Conservation (phyloP, 2,797 vertebrate species). For the Lithobates pipiens region DNA sequence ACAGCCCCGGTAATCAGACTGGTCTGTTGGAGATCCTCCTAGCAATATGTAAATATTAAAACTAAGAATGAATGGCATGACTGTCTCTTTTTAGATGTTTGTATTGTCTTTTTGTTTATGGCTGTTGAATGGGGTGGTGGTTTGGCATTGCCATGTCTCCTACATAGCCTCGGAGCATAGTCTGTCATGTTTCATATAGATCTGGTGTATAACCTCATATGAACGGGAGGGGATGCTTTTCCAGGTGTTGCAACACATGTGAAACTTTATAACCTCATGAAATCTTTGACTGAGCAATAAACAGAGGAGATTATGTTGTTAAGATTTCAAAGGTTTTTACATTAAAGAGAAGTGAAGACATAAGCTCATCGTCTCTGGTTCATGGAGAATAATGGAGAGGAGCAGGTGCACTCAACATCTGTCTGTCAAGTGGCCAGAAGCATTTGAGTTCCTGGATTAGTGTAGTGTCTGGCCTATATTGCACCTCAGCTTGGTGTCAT, state of each 20-base stretch:
- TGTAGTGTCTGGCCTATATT: too few species aligned
- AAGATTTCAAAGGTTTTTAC: background rate
- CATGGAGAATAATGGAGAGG: background rate
- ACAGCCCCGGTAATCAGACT: conserved; percentile 23
- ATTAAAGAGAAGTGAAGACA: background rate
- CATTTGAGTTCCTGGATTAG: background rate
- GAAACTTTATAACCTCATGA: conserved; percentile 28
- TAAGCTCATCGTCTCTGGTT: background rate
- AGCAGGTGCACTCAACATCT: background rate
- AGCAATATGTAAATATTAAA: background rate
- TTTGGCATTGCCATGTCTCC: background rate
- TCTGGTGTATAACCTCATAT: conserved; percentile 9
- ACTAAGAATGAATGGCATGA: background rate
- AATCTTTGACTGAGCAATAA: background rate
- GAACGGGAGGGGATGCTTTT: conserved; percentile 22
- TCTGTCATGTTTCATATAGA: background rate
- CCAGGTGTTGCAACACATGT: conserved; percentile 23
- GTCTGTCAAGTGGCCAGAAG: too few species aligned
- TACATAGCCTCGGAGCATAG: background rate
- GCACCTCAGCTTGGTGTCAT: too few species aligned
- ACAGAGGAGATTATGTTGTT: background rate
- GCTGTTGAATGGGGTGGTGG: background rate
- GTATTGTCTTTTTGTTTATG: background rate
- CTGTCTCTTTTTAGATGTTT: background rate
- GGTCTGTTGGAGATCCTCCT: conserved; percentile 3